Conservation (phyloP, 2,113 vertebrate species). For the Campylorhamphus procurvoides region DNA sequence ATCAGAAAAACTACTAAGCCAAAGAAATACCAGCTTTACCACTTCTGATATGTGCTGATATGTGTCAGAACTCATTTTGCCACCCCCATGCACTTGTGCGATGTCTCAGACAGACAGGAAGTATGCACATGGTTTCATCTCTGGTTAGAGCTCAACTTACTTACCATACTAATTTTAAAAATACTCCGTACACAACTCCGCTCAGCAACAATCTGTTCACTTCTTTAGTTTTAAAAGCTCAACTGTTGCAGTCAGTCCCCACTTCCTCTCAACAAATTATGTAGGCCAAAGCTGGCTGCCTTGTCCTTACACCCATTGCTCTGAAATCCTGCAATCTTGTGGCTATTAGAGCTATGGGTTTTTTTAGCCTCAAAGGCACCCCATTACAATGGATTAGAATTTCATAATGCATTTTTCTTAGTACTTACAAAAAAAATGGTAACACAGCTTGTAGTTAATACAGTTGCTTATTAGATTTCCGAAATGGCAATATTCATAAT, state of each 20-base stretch:
- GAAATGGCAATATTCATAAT: not conserved
- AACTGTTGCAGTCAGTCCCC: conserved; percentile 22
- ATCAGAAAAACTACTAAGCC: conserved; percentile 21
- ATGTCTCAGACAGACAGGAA: conserved; percentile 56
- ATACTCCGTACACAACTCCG: conserved; percentile 7
- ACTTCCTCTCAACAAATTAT: conserved; percentile 32
- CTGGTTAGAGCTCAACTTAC: conserved; percentile 10
- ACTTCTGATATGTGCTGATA: conserved; percentile 12
- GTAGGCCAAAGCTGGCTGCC: conserved; percentile 2
- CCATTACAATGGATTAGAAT: conserved; percentile 17
- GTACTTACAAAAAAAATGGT: not conserved
- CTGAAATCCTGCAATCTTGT: conserved; percentile 20
- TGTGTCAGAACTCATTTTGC: conserved; percentile 31
- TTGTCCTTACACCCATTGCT: not conserved
- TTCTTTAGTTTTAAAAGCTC: conserved; percentile 33
- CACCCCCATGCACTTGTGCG: not conserved
- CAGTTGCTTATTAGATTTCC: not conserved
- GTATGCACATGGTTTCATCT: conserved; percentile 11
- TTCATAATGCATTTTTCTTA: conserved; percentile 33
- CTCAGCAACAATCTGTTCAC: conserved; percentile 46
- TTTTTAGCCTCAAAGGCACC: conserved; percentile 20
- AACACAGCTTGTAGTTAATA: not conserved
- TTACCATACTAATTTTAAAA: conserved; percentile 59
- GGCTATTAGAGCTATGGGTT: not conserved
- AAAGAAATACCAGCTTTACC: not conserved